Base-by-base conservation (phyloP, 2,888 invertebrate species). In the Drosophila subsilvestris region DNA sequence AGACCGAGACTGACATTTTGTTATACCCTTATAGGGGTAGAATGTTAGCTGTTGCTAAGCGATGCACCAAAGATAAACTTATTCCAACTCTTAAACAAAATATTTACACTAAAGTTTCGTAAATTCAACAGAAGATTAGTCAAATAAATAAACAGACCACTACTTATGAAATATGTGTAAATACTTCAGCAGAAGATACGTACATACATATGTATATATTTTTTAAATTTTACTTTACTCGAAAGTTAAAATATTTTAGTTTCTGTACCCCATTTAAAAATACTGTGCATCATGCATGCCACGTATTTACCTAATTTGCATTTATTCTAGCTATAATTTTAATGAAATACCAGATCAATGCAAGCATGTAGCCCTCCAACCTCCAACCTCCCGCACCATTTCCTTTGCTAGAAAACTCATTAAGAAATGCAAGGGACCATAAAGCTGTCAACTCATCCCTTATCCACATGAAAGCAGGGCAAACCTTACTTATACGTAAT, bases 361-460 rank as follows among this genome's bases (percentile, higher is more conserved):
- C 8, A 27, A 8, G 8, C 5, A 8, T 27, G 8, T 8, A 8
- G 27, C 27, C 2, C 27, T 27, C 8, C 8, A 1, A 27, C 27
- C 9, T 8, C 6, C n/a, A n/a, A n/a, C n/a, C n/a, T n/a, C 27
- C 9, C 27, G 27, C 2, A 27, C 9, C 27, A 8, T 27, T 27
- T 49, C 18, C 42, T 54, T 60, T 49, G 60, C 53, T 59, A 27
- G 48, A 54, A 51, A 83, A 71, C 75, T 88, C 86, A 79, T 88
- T 88, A 80, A 48, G 50, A 71, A 75, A 72, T 62, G 72, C 84
- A 83, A 83, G 78, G 88, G 77, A 82, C 74, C 88, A 79, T 74
- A 75, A 83, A 83, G 67, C 57, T 74, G 70, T 73, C 56, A 51
- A 73, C 65, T 63, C 63, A 63, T 71, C 56, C 55, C 61, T 17